Conservation (phyloP, 2,888 invertebrate species). For the Tachina fera region DNA sequence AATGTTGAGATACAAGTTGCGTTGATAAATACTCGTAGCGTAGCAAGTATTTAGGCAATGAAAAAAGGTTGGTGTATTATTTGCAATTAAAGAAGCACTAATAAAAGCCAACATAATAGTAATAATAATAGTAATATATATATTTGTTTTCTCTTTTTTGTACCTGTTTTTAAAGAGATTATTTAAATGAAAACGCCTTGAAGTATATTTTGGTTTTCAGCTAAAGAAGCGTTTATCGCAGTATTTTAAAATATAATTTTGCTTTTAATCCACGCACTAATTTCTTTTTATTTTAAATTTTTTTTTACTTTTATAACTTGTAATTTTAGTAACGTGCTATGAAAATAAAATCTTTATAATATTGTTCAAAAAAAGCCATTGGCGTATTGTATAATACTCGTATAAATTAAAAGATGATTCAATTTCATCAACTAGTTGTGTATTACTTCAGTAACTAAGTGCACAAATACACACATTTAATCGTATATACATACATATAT, state of each 20-base stretch:
- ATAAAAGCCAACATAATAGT: conserved; percentile 68
- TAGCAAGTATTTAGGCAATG: conserved; percentile 19
- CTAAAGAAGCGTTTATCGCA: conserved; percentile 38
- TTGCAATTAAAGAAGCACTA: conserved; percentile 52
- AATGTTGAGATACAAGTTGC: conserved; percentile 35
- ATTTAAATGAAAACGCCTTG: conserved; percentile 30
- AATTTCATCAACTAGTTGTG: conserved; percentile 50
- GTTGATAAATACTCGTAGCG: conserved; percentile 6
- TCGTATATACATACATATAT: neutral
- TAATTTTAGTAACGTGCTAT: conserved; percentile 75
- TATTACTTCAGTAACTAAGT: conserved; percentile 20
- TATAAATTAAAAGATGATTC: conserved; percentile 30
- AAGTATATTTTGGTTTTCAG: conserved; percentile 42
- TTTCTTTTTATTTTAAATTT: conserved; percentile 17
- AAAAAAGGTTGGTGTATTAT: conserved; percentile 32
- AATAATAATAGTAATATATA: neutral
- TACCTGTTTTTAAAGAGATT: too few species aligned
- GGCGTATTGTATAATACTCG: conserved; percentile 31
- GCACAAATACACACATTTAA: neutral
- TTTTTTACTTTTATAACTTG: conserved; percentile 12
- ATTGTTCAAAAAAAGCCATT: conserved; percentile 79
- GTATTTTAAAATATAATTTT: neutral
- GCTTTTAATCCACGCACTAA: neutral
- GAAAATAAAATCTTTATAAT: conserved; percentile 79
- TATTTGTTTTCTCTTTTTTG: too few species aligned